Evolutionary conservation across 2,113 vertebrate genomes (phyloP).

Genomic region (Psittacus erithacus): DNA sequence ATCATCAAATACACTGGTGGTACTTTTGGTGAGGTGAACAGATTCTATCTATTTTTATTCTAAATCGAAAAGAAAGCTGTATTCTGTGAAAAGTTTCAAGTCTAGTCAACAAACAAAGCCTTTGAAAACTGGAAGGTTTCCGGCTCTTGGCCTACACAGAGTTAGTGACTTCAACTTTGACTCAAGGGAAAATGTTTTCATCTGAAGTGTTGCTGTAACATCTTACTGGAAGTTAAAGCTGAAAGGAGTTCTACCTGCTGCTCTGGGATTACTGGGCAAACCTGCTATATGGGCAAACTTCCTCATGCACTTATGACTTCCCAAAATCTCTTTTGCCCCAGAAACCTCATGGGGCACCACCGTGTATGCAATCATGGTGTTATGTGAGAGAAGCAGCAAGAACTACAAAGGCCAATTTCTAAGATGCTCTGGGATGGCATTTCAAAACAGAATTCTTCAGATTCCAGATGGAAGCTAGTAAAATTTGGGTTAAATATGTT

Average conservation of each 20-base stretch:
- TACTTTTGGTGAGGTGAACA: neutral
- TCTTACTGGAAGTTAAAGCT: neutral
- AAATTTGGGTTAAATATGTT: neutral
- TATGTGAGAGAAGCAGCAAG: neutral
- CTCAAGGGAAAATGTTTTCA: neutral
- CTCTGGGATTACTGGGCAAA: neutral
- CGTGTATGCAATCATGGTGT: too few species aligned
- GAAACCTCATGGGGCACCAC: neutral
- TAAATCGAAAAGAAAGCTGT: neutral
- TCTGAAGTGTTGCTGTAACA: neutral
- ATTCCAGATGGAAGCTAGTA: neutral
- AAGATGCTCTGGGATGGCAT: neutral
- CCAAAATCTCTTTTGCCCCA: neutral
- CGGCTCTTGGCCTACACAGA: neutral
- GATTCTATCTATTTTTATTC: neutral
- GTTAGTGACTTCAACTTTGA: neutral
- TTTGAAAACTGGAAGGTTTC: neutral
- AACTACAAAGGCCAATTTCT: neutral
- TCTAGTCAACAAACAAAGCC: neutral
- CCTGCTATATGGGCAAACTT: neutral
- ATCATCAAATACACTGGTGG: neutral
- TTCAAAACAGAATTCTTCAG: neutral
- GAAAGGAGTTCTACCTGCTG: neutral
- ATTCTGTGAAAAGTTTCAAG: neutral
- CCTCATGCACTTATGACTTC: accelerated